Evolutionary conservation across 1,140 invertebrate genomes (phyloP).

Genomic region (Temnothorax longispinosus): DNA sequence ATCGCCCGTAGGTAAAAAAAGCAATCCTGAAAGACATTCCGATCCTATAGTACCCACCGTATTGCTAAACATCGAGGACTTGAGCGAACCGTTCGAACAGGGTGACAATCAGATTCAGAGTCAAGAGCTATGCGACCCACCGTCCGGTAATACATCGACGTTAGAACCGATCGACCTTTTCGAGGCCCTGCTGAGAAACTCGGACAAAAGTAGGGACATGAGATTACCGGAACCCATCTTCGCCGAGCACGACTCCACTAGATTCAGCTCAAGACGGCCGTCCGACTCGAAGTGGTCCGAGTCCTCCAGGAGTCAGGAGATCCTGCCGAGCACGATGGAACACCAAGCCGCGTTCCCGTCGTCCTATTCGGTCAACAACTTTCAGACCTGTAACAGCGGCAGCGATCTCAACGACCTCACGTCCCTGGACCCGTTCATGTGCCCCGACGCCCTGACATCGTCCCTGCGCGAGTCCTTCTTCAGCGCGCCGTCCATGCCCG

Average conservation of each 20-base stretch:
- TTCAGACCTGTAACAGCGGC: slow-evolving; percentile 78
- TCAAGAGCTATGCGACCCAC: neutral
- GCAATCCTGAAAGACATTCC: slow-evolving; percentile 76
- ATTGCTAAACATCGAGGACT: slow-evolving; percentile 80
- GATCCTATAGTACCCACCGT: slow-evolving; percentile 80
- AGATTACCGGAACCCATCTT: slow-evolving; percentile 75
- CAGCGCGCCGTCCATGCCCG: slow-evolving; percentile 77
- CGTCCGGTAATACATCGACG: neutral
- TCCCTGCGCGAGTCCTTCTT: slow-evolving; percentile 82
- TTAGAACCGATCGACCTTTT: slow-evolving; percentile 62
- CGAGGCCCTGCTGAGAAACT: slow-evolving; percentile 66
- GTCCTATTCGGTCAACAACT: slow-evolving; percentile 82
- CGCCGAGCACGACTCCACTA: slow-evolving; percentile 79
- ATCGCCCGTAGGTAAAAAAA: slow-evolving; percentile 55
- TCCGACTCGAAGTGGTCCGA: slow-evolving; percentile 83
- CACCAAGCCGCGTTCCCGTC: slow-evolving; percentile 77
- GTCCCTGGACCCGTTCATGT: slow-evolving; percentile 80
- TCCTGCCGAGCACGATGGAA: slow-evolving; percentile 74
- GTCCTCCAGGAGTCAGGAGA: slow-evolving; percentile 82
- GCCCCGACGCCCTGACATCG: slow-evolving; percentile 79
- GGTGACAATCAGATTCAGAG: neutral
- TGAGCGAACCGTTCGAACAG: slow-evolving; percentile 45
- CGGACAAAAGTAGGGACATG: slow-evolving; percentile 56
- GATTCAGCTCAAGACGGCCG: slow-evolving; percentile 81
- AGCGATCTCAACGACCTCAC: slow-evolving; percentile 81